Conservation (phyloP, 92 coral and sea anemone species). For the Heliopora coerulea region DNA sequence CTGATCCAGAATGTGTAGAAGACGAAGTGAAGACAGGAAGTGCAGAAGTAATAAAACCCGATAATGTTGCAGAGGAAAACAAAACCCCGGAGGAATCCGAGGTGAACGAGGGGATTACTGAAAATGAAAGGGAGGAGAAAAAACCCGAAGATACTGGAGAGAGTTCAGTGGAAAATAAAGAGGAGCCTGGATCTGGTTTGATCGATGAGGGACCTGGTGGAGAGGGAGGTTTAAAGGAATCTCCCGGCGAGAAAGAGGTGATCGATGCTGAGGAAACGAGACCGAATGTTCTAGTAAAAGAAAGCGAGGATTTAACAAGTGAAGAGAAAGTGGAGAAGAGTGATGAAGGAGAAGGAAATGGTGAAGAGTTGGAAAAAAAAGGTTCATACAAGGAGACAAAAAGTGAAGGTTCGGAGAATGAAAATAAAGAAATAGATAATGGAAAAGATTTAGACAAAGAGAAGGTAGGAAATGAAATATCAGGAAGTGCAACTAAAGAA, state of each 20-base stretch:
- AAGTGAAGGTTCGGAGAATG: too few species aligned
- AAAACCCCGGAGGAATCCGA: neutral
- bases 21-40: slow-evolving; percentile 6
- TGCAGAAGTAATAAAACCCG: slow-evolving; percentile 1
- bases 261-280: neutral
- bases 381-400: too few species aligned
- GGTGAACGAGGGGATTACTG: neutral
- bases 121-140: slow-evolving; percentile 10
- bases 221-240: neutral
- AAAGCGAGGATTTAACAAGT: too few species aligned
- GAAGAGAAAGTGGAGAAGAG: neutral
- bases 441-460: neutral
- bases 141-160: neutral
- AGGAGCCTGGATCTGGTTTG: slow-evolving; percentile 37
- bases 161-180: slow-evolving; percentile 43
- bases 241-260: neutral
- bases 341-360: neutral
- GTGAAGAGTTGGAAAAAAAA: neutral
- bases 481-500: neutral
- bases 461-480: neutral
- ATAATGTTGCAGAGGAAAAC: slow-evolving; percentile 35
- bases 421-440: too few species aligned
- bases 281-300: neutral
- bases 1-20: slow-evolving; percentile 30
- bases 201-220: neutral